Percentiles rank a stretch among this genome's conserved stretches.
These are phyloP conservation scores for Irena cyanogastra DNA, from an alignment of 2,113 vertebrate genomes.

Conservation along the genomic window DNA sequence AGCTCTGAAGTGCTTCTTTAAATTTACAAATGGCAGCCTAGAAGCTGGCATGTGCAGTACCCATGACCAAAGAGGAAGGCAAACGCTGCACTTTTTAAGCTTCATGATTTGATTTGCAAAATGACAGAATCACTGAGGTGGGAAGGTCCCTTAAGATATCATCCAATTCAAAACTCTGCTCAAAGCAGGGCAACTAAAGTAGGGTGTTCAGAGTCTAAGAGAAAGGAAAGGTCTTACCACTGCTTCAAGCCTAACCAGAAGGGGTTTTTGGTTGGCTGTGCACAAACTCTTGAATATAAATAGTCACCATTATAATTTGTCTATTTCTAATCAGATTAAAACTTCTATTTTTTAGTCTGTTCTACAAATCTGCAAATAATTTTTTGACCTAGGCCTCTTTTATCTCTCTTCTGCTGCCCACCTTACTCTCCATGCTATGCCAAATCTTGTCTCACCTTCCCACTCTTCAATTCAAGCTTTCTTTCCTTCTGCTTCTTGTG, in stretches of 20 bases:
- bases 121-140: background rate
- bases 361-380: background rate
- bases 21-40: background rate
- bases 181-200: background rate
- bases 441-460: background rate
- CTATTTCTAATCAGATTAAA: background rate
- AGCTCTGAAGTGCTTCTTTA: background rate
- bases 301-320: background rate
- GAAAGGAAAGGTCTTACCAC: background rate
- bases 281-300: background rate
- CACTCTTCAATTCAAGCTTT: background rate
- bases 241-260: background rate
- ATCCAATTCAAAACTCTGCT: background rate
- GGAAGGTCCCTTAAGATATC: background rate
- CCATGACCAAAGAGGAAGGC: background rate
- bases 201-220: background rate
- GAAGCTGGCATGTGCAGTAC: background rate
- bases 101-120: background rate
- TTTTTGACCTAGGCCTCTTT: background rate
- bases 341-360: background rate
- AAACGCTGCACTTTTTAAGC: background rate
- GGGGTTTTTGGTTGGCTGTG: background rate
- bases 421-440: background rate
- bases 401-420: background rate
- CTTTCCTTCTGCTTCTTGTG: background rate